A percentile compares a stretch with the other conserved stretches of the same genome.
Evolutionary conservation across 1,140 invertebrate species (phyloP).

Genomic region (Diorhabda elongata): DNA sequence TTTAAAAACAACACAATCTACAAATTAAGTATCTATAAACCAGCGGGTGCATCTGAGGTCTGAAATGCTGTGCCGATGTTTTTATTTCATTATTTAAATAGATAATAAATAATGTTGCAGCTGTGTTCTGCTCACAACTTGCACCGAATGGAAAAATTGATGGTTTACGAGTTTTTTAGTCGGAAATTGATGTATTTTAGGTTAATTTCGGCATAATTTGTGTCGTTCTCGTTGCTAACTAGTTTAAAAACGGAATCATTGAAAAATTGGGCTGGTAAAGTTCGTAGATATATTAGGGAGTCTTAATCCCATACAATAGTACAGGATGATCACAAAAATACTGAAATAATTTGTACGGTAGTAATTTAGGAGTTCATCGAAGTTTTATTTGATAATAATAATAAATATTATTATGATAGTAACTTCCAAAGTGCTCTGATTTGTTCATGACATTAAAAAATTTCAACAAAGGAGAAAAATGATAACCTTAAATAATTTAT

Average conservation of each 20-base stretch:
- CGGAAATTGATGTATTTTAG: conserved; percentile 1
- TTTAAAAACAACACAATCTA: too few species aligned
- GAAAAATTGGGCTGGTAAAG: not conserved
- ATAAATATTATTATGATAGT: too few species aligned
- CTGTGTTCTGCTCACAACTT: not conserved
- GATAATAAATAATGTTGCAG: conserved; percentile 8
- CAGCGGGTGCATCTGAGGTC: conserved; percentile 7
- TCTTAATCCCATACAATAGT: too few species aligned
- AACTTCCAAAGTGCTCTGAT: too few species aligned
- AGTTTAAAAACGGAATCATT: not conserved
- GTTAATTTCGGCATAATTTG: conserved; percentile 2
- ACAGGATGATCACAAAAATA: too few species aligned
- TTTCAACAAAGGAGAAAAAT: too few species aligned
- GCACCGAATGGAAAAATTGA: not conserved
- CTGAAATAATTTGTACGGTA: too few species aligned
- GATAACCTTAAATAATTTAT: too few species aligned
- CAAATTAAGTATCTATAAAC: not conserved
- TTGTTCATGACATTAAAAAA: too few species aligned
- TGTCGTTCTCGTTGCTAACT: not conserved
- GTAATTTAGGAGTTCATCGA: too few species aligned
- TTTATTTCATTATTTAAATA: conserved; percentile 10
- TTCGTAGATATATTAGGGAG: too few species aligned
- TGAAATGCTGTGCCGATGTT: conserved; percentile 8
- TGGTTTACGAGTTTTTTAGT: conserved; percentile 1
- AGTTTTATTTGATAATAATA: too few species aligned